Percentiles rank a stretch among this genome's conserved stretches.
Conservation (phyloP, 2,113 vertebrate genomes). For the Morphnarchus princeps region DNA sequence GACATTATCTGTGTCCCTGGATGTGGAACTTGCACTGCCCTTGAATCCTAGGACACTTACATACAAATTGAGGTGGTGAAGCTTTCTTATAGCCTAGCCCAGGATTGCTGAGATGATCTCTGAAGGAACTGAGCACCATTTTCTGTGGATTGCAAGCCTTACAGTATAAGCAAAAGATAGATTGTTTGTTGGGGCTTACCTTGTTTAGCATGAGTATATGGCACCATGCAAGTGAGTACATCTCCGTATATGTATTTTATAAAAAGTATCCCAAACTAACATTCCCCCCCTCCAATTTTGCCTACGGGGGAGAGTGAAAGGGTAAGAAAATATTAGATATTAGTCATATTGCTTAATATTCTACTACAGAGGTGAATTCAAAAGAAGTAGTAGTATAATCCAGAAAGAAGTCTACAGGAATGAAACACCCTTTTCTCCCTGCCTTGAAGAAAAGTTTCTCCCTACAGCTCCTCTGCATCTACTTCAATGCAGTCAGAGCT, state of each 20-base stretch:
- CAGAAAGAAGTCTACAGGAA: neutral
- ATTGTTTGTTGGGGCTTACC: neutral
- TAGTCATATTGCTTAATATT: neutral
- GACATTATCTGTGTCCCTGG: neutral
- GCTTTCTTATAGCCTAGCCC: neutral
- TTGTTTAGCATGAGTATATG: neutral
- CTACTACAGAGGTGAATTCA: neutral
- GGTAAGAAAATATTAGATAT: accelerated
- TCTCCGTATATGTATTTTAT: neutral
- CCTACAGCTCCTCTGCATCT: neutral
- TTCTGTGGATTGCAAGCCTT: neutral
- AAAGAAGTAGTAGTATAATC: neutral
- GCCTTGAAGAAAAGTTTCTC: neutral
- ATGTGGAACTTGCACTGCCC: neutral
- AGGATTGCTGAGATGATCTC: neutral
- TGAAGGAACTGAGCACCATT: neutral
- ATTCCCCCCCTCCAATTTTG: neutral
- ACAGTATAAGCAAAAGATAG: neutral
- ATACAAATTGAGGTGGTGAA: neutral
- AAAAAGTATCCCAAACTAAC: neutral
- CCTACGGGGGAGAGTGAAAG: neutral
- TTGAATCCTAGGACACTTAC: neutral
- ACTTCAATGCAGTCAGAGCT: neutral
- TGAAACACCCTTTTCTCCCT: neutral
- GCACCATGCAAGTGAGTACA: neutral